Evolutionary conservation across 2,113 vertebrate species (phyloP).

Genomic region (Hydrolagus affinis): DNA sequence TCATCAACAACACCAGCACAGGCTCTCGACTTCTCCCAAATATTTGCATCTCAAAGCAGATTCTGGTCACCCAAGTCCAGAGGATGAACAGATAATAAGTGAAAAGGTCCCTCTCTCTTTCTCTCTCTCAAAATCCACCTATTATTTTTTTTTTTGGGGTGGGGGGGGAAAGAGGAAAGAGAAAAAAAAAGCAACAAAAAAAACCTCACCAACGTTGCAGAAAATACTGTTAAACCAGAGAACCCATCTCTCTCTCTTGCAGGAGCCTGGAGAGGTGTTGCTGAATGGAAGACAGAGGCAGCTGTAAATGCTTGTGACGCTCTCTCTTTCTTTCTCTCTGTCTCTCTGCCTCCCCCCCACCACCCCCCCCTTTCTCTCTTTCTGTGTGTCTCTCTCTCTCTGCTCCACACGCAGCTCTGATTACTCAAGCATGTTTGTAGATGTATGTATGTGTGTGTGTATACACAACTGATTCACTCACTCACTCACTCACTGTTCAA

Average conservation of each 20-base stretch:
- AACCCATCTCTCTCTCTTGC: constrained; percentile 57
- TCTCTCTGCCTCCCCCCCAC: too few species aligned
- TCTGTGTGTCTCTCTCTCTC: constrained; percentile 35
- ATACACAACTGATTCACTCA: background rate
- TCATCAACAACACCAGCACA: constrained; percentile 30
- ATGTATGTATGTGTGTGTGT: too few species aligned
- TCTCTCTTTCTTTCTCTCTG: constrained; percentile 11
- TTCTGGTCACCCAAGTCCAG: background rate
- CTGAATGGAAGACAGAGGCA: constrained; percentile 56
- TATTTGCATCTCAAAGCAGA: background rate
- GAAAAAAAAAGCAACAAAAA: too few species aligned
- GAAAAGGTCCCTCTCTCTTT: too few species aligned
- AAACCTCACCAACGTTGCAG: constrained; percentile 77
- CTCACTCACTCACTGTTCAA: constrained; percentile 7
- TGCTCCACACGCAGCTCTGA: constrained; percentile 57
- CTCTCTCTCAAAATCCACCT: too few species aligned
- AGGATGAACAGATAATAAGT: background rate
- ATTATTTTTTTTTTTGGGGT: too few species aligned
- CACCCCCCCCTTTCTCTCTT: too few species aligned
- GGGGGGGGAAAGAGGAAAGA: too few species aligned
- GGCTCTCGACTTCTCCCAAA: background rate
- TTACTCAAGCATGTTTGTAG: constrained; percentile 60
- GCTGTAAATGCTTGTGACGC: constrained; percentile 62
- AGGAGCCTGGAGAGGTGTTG: constrained; percentile 50
- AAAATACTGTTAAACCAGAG: constrained; percentile 56